Evolutionary conservation across 2,113 vertebrate species (phyloP).

Genomic region (Brevimyrus niger): DNA sequence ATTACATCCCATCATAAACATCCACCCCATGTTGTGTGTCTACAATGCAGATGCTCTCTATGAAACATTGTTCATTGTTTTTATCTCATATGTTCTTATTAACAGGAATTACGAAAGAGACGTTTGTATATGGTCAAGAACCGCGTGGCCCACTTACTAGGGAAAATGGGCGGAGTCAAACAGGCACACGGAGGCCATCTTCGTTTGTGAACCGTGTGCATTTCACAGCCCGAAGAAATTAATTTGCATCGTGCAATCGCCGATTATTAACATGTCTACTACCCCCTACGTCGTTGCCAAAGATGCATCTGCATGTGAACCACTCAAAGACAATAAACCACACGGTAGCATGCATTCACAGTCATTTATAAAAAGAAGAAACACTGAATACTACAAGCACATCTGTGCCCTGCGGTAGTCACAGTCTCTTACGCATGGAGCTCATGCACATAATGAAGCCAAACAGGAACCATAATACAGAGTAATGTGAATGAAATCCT

Average conservation of each 20-base stretch:
- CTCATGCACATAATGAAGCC: conserved; percentile 15
- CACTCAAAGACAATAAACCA: conserved; percentile 18
- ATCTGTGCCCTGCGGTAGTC: neutral
- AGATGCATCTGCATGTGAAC: neutral
- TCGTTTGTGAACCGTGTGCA: neutral
- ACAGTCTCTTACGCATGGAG: conserved; percentile 11
- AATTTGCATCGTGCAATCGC: neutral
- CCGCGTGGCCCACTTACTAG: neutral
- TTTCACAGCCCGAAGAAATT: neutral
- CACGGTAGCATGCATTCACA: conserved; percentile 16
- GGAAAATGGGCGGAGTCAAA: neutral
- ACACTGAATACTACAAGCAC: conserved; percentile 20
- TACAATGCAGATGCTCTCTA: neutral
- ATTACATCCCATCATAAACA: neutral
- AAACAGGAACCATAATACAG: neutral
- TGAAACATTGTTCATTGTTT: neutral
- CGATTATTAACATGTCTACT: neutral
- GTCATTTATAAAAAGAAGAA: conserved; percentile 20
- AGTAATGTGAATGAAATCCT: neutral
- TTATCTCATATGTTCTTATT: neutral
- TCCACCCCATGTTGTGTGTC: neutral
- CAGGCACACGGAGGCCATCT: neutral
- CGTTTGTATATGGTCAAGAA: neutral
- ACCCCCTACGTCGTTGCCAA: neutral
- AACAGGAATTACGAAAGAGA: neutral